Evolutionary conservation across 2,888 invertebrate species (phyloP).

Genomic region (Drepana falcataria): DNA sequence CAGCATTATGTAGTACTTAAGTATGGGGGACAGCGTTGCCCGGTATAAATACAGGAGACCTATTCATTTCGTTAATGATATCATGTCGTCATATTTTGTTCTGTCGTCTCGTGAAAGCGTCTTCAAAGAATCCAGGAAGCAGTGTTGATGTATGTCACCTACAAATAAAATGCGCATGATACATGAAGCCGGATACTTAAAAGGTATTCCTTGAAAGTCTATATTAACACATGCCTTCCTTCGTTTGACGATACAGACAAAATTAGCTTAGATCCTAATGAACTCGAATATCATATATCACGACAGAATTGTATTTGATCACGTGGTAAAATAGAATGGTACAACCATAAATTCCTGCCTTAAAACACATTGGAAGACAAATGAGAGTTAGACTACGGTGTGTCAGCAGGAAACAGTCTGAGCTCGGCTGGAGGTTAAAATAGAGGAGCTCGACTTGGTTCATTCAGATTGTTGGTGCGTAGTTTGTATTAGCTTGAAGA

Average conservation of each 20-base stretch:
- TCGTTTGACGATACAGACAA: slow-evolving; percentile 41
- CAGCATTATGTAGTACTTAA: too few relatives aligned
- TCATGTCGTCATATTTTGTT: too few relatives aligned
- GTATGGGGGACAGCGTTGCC: too few relatives aligned
- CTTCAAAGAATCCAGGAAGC: background rate
- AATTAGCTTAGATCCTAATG: slow-evolving; percentile 59
- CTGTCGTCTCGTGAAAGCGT: background rate
- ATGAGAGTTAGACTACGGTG: slow-evolving; percentile 41
- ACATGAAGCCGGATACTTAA: slow-evolving; percentile 13
- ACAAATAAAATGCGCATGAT: slow-evolving; percentile 11
- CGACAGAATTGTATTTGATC: slow-evolving; percentile 43
- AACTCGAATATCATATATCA: slow-evolving; percentile 49
- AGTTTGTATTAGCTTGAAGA: slow-evolving; percentile 3
- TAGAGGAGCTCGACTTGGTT: slow-evolving; percentile 21
- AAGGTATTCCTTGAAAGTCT: slow-evolving; percentile 16
- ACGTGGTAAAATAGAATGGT: slow-evolving; percentile 40
- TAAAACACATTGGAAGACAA: slow-evolving; percentile 57
- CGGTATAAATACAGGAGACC: too few relatives aligned
- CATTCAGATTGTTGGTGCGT: slow-evolving; percentile 24
- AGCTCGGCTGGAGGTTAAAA: slow-evolving; percentile 18
- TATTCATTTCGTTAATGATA: too few relatives aligned
- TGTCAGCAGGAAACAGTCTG: slow-evolving; percentile 15
- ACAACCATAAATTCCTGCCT: slow-evolving; percentile 50
- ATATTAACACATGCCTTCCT: slow-evolving; percentile 46
- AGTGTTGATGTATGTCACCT: background rate